Evolutionary conservation across 23 tunicate species (phyloP).

Genomic region (Halocynthia aurantium): DNA sequence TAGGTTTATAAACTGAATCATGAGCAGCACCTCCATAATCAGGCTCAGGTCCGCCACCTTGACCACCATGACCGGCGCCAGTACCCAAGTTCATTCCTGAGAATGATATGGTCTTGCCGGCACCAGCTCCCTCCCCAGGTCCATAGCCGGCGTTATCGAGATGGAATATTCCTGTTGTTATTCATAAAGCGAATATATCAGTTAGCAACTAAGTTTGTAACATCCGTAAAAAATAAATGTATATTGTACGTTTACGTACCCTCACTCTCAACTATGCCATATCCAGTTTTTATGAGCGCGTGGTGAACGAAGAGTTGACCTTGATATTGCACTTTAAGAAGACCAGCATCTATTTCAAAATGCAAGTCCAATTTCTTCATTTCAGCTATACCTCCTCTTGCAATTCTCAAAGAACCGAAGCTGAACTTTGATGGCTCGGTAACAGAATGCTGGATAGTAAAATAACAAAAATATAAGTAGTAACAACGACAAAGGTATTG

Average conservation of each 20-base stretch:
- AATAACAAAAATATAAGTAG: background rate
- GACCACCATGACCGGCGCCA: constrained; percentile 29
- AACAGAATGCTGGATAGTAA: constrained; percentile 1
- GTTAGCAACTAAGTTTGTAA: background rate
- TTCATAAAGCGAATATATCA: background rate
- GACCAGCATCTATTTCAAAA: constrained; percentile 10
- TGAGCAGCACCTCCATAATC: constrained; percentile 18
- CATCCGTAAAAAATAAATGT: background rate
- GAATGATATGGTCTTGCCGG: background rate
- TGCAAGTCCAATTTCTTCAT: constrained; percentile 11
- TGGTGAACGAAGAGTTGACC: constrained; percentile 24
- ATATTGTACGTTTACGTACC: background rate
- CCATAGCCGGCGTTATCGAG: constrained; percentile 16
- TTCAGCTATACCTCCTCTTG: constrained; percentile 9
- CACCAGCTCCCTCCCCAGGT: constrained; percentile 18
- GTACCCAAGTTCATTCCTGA: background rate
- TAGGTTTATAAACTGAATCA: constrained; percentile 16
- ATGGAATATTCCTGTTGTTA: constrained; percentile 12
- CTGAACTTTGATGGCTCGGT: constrained; percentile 5
- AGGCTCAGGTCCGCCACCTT: constrained; percentile 13
- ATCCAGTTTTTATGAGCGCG: constrained; percentile 15
- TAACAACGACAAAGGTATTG: too few species aligned
- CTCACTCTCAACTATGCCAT: constrained; percentile 32
- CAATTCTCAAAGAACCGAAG: constrained; percentile 4
- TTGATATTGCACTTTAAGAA: constrained; percentile 30